Evolutionary conservation across 2,113 vertebrate genomes (phyloP).

Genomic region (Chionis minor): DNA sequence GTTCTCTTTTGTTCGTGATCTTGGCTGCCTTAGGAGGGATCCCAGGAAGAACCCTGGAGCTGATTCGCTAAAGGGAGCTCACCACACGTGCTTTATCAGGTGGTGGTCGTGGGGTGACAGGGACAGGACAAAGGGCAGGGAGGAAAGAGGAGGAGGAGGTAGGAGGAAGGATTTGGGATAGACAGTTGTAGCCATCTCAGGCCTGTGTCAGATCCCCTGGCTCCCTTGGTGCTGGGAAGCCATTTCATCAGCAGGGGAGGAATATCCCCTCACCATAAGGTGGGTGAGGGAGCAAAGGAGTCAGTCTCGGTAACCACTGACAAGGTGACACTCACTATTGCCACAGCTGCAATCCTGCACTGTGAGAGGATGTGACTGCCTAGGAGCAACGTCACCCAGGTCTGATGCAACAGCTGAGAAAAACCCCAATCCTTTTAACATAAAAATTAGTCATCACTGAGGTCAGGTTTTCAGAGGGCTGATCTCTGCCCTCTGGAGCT

Average conservation of each 20-base stretch:
- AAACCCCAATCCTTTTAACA: not conserved
- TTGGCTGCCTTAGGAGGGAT: constrained; percentile 69
- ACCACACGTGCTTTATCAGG: constrained; percentile 62
- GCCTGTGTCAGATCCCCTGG: constrained; percentile 43
- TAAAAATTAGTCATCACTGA: constrained; percentile 41
- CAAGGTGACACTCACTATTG: not conserved
- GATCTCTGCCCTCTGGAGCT: constrained; percentile 51
- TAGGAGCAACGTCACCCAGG: not conserved
- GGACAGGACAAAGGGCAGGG: constrained; percentile 9
- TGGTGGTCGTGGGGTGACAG: not conserved
- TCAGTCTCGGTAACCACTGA: not conserved
- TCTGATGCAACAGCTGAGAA: constrained; percentile 43
- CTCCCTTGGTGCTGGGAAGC: not conserved
- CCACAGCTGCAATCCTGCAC: not conserved
- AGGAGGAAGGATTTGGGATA: constrained; percentile 52
- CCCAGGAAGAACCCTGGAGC: constrained; percentile 31
- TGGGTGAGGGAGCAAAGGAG: not conserved
- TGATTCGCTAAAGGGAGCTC: constrained; percentile 41
- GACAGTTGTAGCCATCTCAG: constrained; percentile 53
- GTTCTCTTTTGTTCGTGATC: constrained; percentile 77
- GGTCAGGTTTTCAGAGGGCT: not conserved
- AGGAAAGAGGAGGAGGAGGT: not conserved
- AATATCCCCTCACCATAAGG: not conserved
- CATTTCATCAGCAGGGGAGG: not conserved
- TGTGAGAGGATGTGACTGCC: not conserved